These are phyloP conservation scores for Harpagus bidentatus DNA, from an alignment of 2,113 vertebrate species.

Conservation along the genomic window DNA sequence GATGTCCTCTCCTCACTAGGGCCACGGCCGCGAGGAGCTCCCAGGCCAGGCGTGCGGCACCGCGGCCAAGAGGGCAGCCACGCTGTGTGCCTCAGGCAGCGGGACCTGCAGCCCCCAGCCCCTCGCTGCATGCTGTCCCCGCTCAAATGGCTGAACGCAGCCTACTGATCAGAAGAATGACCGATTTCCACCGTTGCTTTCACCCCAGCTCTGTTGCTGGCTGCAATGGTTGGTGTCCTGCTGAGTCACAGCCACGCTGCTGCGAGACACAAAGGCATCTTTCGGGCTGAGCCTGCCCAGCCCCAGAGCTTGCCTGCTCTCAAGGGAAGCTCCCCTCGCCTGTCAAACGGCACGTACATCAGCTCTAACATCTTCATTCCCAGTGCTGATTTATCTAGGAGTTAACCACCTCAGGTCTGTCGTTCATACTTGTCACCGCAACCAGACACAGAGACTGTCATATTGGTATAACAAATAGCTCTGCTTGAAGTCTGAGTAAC, in stretches of 20 bases:
- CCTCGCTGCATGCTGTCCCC: fast-evolving
- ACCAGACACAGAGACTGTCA: neutral
- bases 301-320: neutral
- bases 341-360: neutral
- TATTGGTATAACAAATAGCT: neutral
- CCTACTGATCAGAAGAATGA: fast-evolving
- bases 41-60: neutral
- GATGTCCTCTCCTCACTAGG: neutral
- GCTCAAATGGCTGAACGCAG: fast-evolving
- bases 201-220: neutral
- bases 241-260: neutral
- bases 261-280: neutral
- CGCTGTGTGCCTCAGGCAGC: fast-evolving
- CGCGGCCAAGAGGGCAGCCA: neutral
- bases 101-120: neutral
- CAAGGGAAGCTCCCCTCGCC: neutral
- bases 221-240: neutral
- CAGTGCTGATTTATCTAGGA: neutral
- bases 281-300: neutral
- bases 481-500: neutral
- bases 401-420: neutral
- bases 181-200: neutral
- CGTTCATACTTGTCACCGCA: neutral
- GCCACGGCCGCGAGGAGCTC: neutral
- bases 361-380: neutral